Evolutionary conservation across 2,797 vertebrate species (phyloP).

Genomic region (Pitangus sulphuratus): DNA sequence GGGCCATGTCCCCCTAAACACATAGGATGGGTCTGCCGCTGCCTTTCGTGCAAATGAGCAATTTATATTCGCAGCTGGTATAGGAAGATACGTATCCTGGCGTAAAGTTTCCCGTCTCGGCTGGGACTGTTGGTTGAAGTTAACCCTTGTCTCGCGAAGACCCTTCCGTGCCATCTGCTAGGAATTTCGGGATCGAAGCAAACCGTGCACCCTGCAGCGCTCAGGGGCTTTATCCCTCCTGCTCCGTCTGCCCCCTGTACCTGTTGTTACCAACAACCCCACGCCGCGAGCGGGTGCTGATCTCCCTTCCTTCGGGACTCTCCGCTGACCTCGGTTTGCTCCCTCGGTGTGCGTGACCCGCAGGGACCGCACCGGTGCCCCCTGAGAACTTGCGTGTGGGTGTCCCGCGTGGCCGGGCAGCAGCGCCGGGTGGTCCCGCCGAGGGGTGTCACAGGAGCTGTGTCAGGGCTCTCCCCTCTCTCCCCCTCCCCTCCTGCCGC

Average conservation of each 20-base stretch:
- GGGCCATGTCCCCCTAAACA: fast-evolving
- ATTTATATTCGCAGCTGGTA: fast-evolving
- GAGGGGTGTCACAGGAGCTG: too few species aligned
- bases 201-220: fast-evolving
- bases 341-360: not conserved
- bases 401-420: not conserved
- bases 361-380: not conserved
- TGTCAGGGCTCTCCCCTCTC: not conserved
- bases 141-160: not conserved
- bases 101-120: not conserved
- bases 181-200: not conserved
- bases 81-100: not conserved
- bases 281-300: fast-evolving
- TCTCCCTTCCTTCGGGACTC: not conserved
- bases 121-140: not conserved
- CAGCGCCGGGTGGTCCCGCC: not conserved
- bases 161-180: not conserved
- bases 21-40: not conserved
- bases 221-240: fast-evolving
- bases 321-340: not conserved
- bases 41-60: not conserved
- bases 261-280: fast-evolving
- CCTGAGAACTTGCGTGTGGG: not conserved
- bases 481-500: not conserved
- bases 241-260: fast-evolving